Percentiles rank a stretch among this genome's conserved stretches.
phyloP scores from a whole-genome alignment of 2,797 vertebrate genomes.

The Eutrigla gurnardus region DNA sequence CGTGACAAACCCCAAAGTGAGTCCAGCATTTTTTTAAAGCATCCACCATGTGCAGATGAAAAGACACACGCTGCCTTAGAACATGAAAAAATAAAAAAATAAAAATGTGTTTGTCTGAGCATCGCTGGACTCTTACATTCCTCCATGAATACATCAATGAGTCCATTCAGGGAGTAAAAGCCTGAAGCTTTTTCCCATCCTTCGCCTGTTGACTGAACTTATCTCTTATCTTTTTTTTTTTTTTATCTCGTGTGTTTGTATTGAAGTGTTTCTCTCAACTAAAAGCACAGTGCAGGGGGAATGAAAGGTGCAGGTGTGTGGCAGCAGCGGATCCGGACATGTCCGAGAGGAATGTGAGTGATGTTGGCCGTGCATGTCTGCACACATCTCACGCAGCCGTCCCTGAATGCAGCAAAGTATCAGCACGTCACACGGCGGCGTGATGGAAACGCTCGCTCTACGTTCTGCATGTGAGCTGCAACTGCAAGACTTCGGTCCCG shows the following conservation, averaged over 20 bases:
- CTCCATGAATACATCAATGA: not conserved
- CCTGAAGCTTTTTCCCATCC: not conserved
- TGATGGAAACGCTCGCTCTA: too few species aligned
- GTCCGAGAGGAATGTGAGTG: slow-evolving; percentile 64
- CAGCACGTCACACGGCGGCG: too few species aligned
- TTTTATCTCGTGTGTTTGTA: not conserved
- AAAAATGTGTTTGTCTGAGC: not conserved
- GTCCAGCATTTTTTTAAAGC: not conserved
- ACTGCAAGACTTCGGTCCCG: not conserved
- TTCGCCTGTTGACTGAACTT: not conserved
- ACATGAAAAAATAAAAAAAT: not conserved
- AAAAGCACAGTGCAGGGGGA: not conserved
- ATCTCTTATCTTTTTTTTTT: not conserved
- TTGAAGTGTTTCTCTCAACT: not conserved
- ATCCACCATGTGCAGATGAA: slow-evolving; percentile 2
- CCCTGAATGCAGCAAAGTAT: not conserved
- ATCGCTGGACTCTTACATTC: not conserved
- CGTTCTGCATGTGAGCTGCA: not conserved
- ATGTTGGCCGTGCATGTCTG: slow-evolving; percentile 44
- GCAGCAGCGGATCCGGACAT: slow-evolving; percentile 63
- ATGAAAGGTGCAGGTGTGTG: slow-evolving; percentile 6
- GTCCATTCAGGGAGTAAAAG: not conserved
- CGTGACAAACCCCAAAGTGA: not conserved
- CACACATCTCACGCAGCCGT: slow-evolving; percentile 43
- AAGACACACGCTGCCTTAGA: not conserved